Conservation (phyloP, 2,113 vertebrate species). For the Hydropotes inermis region DNA sequence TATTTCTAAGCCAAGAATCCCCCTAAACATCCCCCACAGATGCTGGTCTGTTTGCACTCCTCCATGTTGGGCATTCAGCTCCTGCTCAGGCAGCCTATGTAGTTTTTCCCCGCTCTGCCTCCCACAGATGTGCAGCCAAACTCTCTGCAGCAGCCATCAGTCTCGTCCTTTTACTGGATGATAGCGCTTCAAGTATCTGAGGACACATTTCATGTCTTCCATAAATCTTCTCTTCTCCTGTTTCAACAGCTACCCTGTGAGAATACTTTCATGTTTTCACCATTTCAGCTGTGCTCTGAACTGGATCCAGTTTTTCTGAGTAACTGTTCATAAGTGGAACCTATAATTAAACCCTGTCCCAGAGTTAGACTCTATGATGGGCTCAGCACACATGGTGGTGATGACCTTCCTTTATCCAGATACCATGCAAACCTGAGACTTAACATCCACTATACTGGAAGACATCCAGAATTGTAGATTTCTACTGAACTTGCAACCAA, state of each 20-base stretch:
- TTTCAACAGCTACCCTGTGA: background rate
- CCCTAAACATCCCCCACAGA: background rate
- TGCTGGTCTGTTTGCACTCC: background rate
- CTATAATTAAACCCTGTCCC: background rate
- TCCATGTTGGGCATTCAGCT: rapidly evolving
- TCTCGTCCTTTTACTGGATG: background rate
- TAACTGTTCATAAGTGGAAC: background rate
- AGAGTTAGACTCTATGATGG: background rate
- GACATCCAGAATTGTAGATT: background rate
- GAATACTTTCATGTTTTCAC: background rate
- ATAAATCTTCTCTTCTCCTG: background rate
- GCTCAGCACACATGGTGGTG: background rate
- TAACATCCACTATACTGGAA: background rate
- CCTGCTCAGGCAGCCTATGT: background rate
- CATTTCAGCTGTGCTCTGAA: background rate
- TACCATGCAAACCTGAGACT: background rate
- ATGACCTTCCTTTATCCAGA: background rate
- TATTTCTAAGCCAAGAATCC: background rate
- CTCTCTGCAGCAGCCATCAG: background rate
- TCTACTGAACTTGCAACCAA: background rate
- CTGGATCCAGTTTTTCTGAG: background rate
- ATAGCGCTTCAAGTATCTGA: too few relatives aligned
- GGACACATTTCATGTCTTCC: background rate
- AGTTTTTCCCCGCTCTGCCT: too few relatives aligned
- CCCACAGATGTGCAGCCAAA: rapidly evolving